Evolutionary conservation across 2,797 vertebrate genomes (phyloP), one percentile per base, ranked within the genome.

Genomic region (Threskiornis aethiopicus): DNA sequence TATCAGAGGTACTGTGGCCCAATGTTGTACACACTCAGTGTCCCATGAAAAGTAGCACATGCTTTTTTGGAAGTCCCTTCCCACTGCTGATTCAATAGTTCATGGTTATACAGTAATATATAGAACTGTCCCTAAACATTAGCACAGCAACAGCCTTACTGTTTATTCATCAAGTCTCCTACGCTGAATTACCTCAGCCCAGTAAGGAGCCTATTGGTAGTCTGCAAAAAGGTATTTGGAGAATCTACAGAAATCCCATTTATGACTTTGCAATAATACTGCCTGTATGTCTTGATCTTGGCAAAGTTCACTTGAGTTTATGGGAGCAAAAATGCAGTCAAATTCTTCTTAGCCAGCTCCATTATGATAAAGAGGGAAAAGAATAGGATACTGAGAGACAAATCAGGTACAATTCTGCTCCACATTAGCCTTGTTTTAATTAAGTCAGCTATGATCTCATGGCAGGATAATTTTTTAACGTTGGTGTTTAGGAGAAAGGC

Each of bases 401-500:
- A 70, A 89, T 85, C 89, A 97, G 95, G 95, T 97, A 94, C 81
- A 96, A 92, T 92, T 83, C 91, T 92, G 89, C 93, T 70, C 67
- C 85, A 93, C 81, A 91, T 91, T 61, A 95, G 78, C 44, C 87
- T 92, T 84, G 62, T 71, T 97, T 94, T 95, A 94, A 95, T 94
- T 90, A 84, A 95, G 52, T 66, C 26, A 8, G 89, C 64, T 80
- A 93, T 97, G 97, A 98, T 78, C 92, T 98, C 97, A 98, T 7
- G 19, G 79, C 70, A 82, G 85, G 94, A n/a, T 92, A 87, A 97
- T 96, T 93, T 90, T 94, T 85, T 93, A 59, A 96, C 39, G 92
- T 93, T 96, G 96, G 85, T 97, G 92, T 95, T 96, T 58, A 93
- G 90, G 72, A 97, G 87, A 95, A 94, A 96, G 94, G 51, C 80